Base-by-base conservation (phyloP, 1,140 invertebrate species). In the Lordiphosa mommai region DNA sequence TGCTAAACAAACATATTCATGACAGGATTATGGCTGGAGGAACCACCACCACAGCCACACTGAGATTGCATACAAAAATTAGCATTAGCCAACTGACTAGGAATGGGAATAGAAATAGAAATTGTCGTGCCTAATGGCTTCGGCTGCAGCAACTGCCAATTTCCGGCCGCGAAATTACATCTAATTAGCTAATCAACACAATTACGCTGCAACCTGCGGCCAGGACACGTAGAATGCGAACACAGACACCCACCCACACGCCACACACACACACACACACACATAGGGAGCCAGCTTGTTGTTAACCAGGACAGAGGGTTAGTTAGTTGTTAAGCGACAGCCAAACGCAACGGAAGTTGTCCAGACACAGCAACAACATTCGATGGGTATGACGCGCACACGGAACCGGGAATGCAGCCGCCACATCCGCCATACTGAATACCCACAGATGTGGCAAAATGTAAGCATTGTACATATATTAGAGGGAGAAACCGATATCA, bases 111-210 rank as follows among this genome's bases (percentile, higher is more conserved):
- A 5, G 48, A 29, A 60, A 34, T 49, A 51, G 40, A 38, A 48
- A 43, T 64, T 67, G 65, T 76, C 58, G 29, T 60, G 40, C 17
- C 61, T 56, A 52, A 56, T 48, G 38, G 60, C 37, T 33, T 37
- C 44, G 60, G 38, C 60, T 60, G 52, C 65, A 70, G 23, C 67
- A 61, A 80, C 56, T 71, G 72, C 67, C 56, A 82, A 82, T 82
- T 82, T 82, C 77, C 77, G 77, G 77, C 50, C 67, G 77, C 67
- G 61, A 52, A 77, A 82, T 82, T 84, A 82, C 67, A 68, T 82
- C 77, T 82, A 82, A 82, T 82, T 82, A 84, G 63, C 68, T 82
- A 82, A 82, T 82, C 76, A 84, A 84, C 77, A 69, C 76, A 82
- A 84, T 84, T 84, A 82, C 67, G 70, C 47, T 55, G 29, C 71